Evolutionary conservation across 2,888 invertebrate species (phyloP), one percentile per base, ranked within the genome.

Genomic region (Blomia tropicalis): DNA sequence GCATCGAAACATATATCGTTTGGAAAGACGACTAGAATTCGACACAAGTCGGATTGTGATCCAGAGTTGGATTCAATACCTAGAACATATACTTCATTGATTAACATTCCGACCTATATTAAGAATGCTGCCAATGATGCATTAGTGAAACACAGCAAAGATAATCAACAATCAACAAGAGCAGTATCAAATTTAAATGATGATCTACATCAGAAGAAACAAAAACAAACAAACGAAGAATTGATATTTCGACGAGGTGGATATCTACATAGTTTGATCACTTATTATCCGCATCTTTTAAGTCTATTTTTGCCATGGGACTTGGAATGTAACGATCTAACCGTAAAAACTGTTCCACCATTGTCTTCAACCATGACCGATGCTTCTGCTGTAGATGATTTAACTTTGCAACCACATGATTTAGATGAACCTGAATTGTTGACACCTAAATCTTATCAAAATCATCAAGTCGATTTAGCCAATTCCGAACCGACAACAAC

Each of bases 31-130:
- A 19, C 51, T n/a, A 22, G 51, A 22, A 47, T 47, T 7, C 7
- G 51, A 27, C 51, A 47, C 31, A 27, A 29, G 11, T 32, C n/a
- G 22, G 56, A 56, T 14, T 31, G 29, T 56, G 2, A 36, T n/a
- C 19, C 59, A 43, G 25, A 2, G 11, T 22, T 19, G n/a, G 53
- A 60, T 32, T 60, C 51, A 25, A 59, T 66, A 17, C 68, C 66
- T 19, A 67, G 70, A 0, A 54, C 69, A 11, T 68, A 67, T 31
- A 69, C 69, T 64, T 88, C 88, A n/a, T 77, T 88, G 68, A 83
- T 89, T 14, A 85, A 84, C 70, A 75, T 90, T 63, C 90, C 89
- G 1, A 90, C 89, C 0, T 90, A 82, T 71, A 81, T 88, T 67
- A 60, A 47, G 11, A 51, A 63, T 17, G 27, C 56, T 23, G 14